Evolutionary conservation across 2,113 vertebrate genomes (phyloP), one percentile per base, ranked within the genome.

Genomic region (Muntiacus reevesi): DNA sequence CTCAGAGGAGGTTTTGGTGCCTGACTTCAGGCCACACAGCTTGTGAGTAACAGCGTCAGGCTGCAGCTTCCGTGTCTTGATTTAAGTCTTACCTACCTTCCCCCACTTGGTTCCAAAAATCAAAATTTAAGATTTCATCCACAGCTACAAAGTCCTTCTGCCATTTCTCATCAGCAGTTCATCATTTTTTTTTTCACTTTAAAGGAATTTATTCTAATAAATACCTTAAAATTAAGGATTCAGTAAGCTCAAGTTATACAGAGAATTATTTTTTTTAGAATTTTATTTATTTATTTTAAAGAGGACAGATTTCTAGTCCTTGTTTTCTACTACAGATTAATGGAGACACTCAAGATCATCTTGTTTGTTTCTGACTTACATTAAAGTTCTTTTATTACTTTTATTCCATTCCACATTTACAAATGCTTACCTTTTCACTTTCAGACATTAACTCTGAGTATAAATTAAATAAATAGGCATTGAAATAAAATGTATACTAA

Each of bases 221-320:
- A 85, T 6, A 84, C 36, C 15, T 95, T 95, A 57, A 93, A 89
- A 95, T 92, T 47, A 93, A 95, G 52, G 27, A 95, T 43, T 96
- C 27, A 78, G 7, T 50, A 90, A 43, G 5, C 40, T 85, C 60
- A 50, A 89, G 13, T 84, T 78, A 92, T 21, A 89, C 33, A 79
- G 23, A 59, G 40, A 87, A 78, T 84, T 47, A 54, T 67, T 36
- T 21, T 23, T 71, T 67, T n/a, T 2, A 4, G 11, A 71, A 62
- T 1, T 57, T 57, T 30, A 36, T 23, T 36, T 12, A 40, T 40
- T 71, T 40, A 74, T 40, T 71, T 74, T 40, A 74, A 71, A 74
- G 67, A 40, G 21, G 64, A 71, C 13, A n/a, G 23, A n/a, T 78
- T 89, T 52, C 40, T 60, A 55, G 27, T 62, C 60, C 47, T 50